phyloP scores from a whole-genome alignment of 2,888 invertebrate species.

The Amiota minor region DNA sequence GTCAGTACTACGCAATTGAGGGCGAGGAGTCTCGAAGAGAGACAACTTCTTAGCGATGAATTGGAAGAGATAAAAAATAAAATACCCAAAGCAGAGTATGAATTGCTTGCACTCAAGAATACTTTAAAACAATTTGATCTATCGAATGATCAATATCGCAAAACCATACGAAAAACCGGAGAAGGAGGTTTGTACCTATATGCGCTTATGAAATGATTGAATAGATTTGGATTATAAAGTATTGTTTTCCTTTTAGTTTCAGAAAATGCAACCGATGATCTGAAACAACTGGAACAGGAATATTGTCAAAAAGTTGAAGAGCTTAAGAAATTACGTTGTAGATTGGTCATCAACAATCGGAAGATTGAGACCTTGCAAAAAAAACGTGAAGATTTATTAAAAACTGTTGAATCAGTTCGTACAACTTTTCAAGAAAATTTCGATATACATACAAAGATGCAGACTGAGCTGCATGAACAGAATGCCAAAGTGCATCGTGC shows the following conservation, averaged over 20 bases:
- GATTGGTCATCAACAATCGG: slow-evolving; percentile 54
- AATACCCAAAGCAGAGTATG: slow-evolving; percentile 82
- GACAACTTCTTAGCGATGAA: slow-evolving; percentile 79
- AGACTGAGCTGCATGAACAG: slow-evolving; percentile 71
- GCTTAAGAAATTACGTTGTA: slow-evolving; percentile 60
- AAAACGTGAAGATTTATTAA: slow-evolving; percentile 59
- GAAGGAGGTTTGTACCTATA: slow-evolving; percentile 46
- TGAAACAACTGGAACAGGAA: slow-evolving; percentile 53
- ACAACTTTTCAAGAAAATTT: slow-evolving; percentile 59
- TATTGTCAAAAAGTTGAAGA: slow-evolving; percentile 59
- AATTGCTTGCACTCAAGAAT: slow-evolving; percentile 91
- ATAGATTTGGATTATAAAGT: not conserved
- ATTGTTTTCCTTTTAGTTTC: slow-evolving; percentile 43
- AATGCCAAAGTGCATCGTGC: slow-evolving; percentile 69
- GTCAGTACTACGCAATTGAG: slow-evolving; percentile 83
- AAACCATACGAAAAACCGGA: slow-evolving; percentile 69
- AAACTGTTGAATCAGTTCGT: slow-evolving; percentile 52
- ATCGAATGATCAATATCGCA: slow-evolving; percentile 84
- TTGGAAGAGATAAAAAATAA: slow-evolving; percentile 89
- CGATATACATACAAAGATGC: slow-evolving; percentile 64
- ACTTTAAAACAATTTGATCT: slow-evolving; percentile 87
- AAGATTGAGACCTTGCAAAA: slow-evolving; percentile 51
- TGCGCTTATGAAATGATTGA: not conserved
- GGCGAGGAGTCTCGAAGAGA: slow-evolving; percentile 79
- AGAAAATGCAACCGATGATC: slow-evolving; percentile 49